A percentile compares a stretch with the other conserved stretches of the same genome.
These are phyloP conservation scores for Keiferia lycopersicella DNA, from an alignment of 2,888 invertebrate species.

Conservation along the genomic window DNA sequence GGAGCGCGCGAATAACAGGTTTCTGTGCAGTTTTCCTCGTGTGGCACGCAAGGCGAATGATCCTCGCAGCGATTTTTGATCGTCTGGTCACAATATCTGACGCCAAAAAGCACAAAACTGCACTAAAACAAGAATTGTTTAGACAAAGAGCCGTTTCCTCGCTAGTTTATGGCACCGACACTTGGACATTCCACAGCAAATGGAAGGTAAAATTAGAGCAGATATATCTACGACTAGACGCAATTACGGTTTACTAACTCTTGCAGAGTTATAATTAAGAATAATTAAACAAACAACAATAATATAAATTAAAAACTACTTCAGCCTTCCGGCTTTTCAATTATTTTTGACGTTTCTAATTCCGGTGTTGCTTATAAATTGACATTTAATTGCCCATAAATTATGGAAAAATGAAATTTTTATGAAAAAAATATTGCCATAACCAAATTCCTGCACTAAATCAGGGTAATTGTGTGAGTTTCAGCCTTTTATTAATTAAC, in stretches of 20 bases:
- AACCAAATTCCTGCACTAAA: background rate
- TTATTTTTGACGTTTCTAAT: constrained; percentile 75
- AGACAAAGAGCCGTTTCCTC: constrained; percentile 73
- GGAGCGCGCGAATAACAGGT: constrained; percentile 19
- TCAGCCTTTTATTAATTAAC: too few species aligned
- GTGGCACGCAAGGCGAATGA: background rate
- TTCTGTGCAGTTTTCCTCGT: background rate
- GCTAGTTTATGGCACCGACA: constrained; percentile 71
- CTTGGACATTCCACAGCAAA: constrained; percentile 58
- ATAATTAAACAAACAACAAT: constrained; percentile 72
- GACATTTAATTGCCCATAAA: constrained; percentile 72
- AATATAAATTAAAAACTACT: constrained; percentile 68
- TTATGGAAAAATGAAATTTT: constrained; percentile 34
- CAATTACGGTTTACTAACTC: constrained; percentile 59
- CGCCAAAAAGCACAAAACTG: constrained; percentile 40
- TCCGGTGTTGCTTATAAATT: constrained; percentile 65
- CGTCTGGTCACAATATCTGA: constrained; percentile 37
- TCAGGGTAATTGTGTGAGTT: background rate
- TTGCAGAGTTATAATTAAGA: constrained; percentile 55
- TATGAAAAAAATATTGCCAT: constrained; percentile 5
- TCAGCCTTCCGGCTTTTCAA: constrained; percentile 73
- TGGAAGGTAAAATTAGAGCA: constrained; percentile 56
- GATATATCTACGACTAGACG: constrained; percentile 70
- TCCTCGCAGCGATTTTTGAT: background rate
- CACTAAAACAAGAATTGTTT: constrained; percentile 48